Conservation (phyloP, 2,113 vertebrate genomes). For the Aleadryas rufinucha region DNA sequence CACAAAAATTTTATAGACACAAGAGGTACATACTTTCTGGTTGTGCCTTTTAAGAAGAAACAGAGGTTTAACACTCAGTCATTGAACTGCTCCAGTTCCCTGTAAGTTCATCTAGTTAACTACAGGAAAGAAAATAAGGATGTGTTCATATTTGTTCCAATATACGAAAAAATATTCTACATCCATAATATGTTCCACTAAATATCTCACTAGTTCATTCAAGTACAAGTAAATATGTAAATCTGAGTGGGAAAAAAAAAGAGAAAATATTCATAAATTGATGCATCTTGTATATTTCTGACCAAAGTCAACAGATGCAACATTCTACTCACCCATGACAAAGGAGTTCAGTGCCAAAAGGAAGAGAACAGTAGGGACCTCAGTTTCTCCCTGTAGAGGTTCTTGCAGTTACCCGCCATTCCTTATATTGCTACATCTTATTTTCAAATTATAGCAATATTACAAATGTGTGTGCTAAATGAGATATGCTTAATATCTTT, state of each 20-base stretch:
- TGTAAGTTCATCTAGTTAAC: background rate
- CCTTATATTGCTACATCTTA: background rate
- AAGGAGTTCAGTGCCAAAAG: background rate
- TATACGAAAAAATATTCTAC: background rate
- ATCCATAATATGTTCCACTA: background rate
- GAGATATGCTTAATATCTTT: background rate
- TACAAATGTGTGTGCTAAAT: background rate
- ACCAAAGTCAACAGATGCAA: background rate
- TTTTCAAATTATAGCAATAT: background rate
- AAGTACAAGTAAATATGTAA: background rate
- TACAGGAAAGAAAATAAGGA: background rate
- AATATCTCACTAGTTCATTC: background rate
- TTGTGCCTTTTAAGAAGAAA: background rate
- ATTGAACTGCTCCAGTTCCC: background rate
- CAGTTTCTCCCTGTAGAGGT: background rate
- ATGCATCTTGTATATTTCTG: background rate
- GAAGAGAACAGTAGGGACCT: background rate
- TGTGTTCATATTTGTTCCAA: background rate
- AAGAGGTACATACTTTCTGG: background rate
- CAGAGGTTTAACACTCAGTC: background rate
- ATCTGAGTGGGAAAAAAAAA: rapidly evolving
- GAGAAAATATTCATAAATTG: background rate
- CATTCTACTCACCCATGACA: background rate
- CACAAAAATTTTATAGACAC: background rate
- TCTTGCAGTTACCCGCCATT: background rate